Conservation (phyloP, 2,113 vertebrate species). For the Percopsis transmontana region DNA sequence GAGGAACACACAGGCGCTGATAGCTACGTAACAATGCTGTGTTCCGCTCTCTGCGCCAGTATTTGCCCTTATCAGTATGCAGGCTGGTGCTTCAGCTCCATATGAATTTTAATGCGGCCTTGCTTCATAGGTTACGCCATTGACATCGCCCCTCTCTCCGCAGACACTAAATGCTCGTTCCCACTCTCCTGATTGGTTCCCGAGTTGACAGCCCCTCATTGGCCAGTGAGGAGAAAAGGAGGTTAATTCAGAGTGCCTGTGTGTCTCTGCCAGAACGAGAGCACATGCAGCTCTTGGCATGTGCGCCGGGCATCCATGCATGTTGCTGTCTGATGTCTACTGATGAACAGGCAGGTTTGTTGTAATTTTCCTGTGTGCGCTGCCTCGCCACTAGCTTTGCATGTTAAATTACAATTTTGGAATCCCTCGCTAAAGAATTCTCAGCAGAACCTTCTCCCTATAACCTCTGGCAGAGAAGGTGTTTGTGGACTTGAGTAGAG, state of each 20-base stretch:
- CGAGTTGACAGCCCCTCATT: slow-evolving; percentile 24
- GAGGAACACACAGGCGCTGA: not conserved
- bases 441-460: slow-evolving; percentile 38
- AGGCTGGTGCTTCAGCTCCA: slow-evolving; percentile 25
- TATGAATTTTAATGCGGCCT: slow-evolving; percentile 62
- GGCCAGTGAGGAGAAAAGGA: slow-evolving; percentile 28
- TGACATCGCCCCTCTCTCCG: slow-evolving; percentile 56
- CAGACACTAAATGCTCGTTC: slow-evolving; percentile 36
- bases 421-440: slow-evolving; percentile 26
- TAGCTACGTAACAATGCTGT: not conserved
- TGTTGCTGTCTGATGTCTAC: slow-evolving; percentile 26
- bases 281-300: slow-evolving; percentile 23
- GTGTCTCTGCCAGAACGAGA: slow-evolving; percentile 10
- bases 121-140: slow-evolving; percentile 54
- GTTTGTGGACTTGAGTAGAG: slow-evolving; percentile 22
- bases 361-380: slow-evolving; percentile 26
- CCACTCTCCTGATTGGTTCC: slow-evolving; percentile 42
- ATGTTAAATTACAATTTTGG: slow-evolving; percentile 52
- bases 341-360: slow-evolving; percentile 49
- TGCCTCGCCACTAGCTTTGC: slow-evolving; percentile 32
- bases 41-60: not conserved
- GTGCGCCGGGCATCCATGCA: slow-evolving; percentile 24
- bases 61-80: slow-evolving; percentile 59
- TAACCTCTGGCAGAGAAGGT: slow-evolving; percentile 32
- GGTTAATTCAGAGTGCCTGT: slow-evolving; percentile 14